A percentile compares a stretch with the other conserved stretches of the same genome.
These are phyloP conservation scores for Poliocrania exsul DNA, from an alignment of 2,797 vertebrate species.

Conservation along the genomic window DNA sequence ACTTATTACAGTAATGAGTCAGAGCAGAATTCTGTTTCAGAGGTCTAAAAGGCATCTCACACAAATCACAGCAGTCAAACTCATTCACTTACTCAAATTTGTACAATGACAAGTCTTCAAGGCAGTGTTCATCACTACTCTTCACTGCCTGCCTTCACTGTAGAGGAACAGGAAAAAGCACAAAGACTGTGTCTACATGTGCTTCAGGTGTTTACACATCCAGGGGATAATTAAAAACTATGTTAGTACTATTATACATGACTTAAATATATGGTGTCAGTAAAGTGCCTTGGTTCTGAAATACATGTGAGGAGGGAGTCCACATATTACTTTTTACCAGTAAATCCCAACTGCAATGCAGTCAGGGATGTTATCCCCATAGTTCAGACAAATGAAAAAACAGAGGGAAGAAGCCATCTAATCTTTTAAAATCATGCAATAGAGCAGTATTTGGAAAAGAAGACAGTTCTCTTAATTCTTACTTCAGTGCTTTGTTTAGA, in stretches of 20 bases:
- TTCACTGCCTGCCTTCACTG: not conserved
- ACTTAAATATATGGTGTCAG: not conserved
- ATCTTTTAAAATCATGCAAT: not conserved
- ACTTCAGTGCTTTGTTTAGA: not conserved
- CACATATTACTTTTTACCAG: not conserved
- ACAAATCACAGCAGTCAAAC: not conserved
- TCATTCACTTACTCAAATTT: not conserved
- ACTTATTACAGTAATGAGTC: not conserved
- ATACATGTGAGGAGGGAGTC: not conserved
- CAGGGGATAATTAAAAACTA: not conserved
- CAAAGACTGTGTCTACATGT: rapidly evolving
- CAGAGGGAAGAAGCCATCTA: not conserved
- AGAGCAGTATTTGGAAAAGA: not conserved
- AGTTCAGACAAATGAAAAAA: not conserved
- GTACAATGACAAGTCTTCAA: not conserved
- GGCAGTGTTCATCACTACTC: not conserved
- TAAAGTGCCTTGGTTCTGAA: not conserved
- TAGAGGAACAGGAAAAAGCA: not conserved
- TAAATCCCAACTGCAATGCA: not conserved
- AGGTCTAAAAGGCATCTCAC: not conserved
- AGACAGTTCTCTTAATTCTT: not conserved
- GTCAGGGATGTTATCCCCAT: not conserved
- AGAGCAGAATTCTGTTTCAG: not conserved
- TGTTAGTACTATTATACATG: not conserved
- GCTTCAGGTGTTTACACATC: not conserved